Evolutionary conservation across 2,888 invertebrate species (phyloP).

Genomic region (Microdon myrmicae): DNA sequence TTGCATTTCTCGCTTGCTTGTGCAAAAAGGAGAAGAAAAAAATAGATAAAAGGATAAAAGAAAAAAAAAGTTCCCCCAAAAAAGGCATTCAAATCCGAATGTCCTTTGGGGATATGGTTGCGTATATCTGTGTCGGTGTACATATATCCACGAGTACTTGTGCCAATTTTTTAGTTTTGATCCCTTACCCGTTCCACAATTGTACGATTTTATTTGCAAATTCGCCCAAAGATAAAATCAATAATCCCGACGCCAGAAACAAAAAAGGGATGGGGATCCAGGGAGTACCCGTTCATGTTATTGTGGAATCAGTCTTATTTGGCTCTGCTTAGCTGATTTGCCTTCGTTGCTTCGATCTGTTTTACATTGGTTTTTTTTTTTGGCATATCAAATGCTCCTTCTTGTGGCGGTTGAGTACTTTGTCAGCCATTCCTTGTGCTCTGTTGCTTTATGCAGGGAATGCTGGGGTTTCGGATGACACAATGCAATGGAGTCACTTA

Average conservation of each 20-base stretch:
- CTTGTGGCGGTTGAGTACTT: neutral
- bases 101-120: constrained; percentile 21
- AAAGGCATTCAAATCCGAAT: constrained; percentile 7
- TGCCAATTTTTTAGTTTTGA: constrained; percentile 39
- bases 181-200: constrained; percentile 7
- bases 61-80: too few relatives aligned
- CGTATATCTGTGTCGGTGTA: constrained; percentile 27
- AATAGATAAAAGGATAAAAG: too few relatives aligned
- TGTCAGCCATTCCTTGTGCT: constrained; percentile 5
- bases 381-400: constrained; percentile 36
- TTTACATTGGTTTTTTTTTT: constrained; percentile 7
- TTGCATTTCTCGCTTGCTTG: too few relatives aligned
- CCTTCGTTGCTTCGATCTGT: neutral
- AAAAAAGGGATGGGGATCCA: constrained; percentile 9
- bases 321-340: constrained; percentile 20
- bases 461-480: constrained; percentile 5
- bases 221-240: constrained; percentile 49
- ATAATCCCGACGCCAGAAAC: constrained; percentile 40
- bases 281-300: constrained; percentile 21
- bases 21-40: too few relatives aligned
- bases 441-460: neutral
- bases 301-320: constrained; percentile 29
- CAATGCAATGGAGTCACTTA: constrained; percentile 26
- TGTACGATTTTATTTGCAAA: constrained; percentile 47
- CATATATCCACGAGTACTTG: too few relatives aligned